phyloP scores from a whole-genome alignment of 2,797 vertebrate species.

The Clarias pachynema region DNA sequence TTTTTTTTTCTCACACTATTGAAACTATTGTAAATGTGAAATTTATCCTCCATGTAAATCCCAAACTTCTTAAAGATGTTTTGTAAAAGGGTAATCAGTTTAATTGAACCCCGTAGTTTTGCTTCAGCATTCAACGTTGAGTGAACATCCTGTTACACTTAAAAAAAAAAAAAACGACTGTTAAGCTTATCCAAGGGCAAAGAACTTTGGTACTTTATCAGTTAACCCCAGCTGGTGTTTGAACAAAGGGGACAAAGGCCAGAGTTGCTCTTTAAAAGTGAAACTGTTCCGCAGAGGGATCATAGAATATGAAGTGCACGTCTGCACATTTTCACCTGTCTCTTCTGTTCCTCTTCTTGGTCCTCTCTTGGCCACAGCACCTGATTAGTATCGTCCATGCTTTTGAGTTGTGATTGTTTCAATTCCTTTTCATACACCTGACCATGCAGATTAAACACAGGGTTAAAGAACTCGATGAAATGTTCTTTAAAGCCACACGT shows the following conservation, averaged over 20 bases:
- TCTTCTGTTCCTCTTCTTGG: constrained; percentile 80
- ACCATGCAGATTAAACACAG: constrained; percentile 3
- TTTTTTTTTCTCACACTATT: neutral
- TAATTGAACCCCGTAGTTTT: neutral
- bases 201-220: neutral
- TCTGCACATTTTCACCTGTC: constrained; percentile 74
- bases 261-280: neutral
- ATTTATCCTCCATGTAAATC: neutral
- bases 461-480: neutral
- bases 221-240: neutral
- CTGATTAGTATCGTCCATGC: constrained; percentile 51
- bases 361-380: constrained; percentile 77
- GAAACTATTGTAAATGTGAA: neutral
- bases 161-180: too few relatives aligned
- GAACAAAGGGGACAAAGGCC: neutral
- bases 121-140: neutral
- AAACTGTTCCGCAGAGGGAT: neutral
- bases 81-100: neutral
- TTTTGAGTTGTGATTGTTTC: constrained; percentile 40
- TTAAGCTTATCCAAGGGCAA: neutral
- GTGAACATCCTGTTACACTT: neutral
- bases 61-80: neutral
- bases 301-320: neutral
- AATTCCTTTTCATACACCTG: constrained; percentile 62
- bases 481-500: neutral